These are phyloP conservation scores for Pocota personata DNA, from an alignment of 2,888 invertebrate genomes.

Conservation along the genomic window DNA sequence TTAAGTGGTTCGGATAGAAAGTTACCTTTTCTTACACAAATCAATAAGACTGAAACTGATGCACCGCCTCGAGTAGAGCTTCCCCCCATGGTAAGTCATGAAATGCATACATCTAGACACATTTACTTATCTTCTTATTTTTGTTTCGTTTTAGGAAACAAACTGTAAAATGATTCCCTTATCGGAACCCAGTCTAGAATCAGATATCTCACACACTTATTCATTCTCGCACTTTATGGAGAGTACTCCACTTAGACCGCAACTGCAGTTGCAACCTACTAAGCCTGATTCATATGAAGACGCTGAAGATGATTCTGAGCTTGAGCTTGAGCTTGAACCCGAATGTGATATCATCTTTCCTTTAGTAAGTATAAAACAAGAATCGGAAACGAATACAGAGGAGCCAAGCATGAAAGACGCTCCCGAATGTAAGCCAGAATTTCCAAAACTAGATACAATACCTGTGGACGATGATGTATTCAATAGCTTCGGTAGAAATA, in stretches of 20 bases:
- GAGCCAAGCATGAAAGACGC: background rate
- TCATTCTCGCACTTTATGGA: slow-evolving; percentile 61
- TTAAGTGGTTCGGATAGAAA: background rate
- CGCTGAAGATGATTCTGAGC: slow-evolving; percentile 24
- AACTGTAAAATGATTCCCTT: slow-evolving; percentile 31
- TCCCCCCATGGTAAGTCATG: slow-evolving; percentile 14
- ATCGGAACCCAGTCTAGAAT: slow-evolving; percentile 51
- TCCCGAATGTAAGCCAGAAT: slow-evolving; percentile 22
- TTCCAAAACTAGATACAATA: slow-evolving; percentile 45
- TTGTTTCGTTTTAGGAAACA: slow-evolving; percentile 10
- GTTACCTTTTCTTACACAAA: slow-evolving; percentile 6
- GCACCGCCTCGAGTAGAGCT: background rate
- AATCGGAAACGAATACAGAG: slow-evolving; percentile 12
- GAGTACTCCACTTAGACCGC: slow-evolving; percentile 21
- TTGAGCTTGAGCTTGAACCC: slow-evolving; percentile 46
- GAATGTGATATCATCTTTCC: slow-evolving; percentile 50
- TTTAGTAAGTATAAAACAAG: slow-evolving; percentile 54
- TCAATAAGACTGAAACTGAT: slow-evolving; percentile 39
- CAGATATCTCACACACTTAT: slow-evolving; percentile 31
- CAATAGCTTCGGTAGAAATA: slow-evolving; percentile 65
- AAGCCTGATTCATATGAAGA: slow-evolving; percentile 33
- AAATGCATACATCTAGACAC: background rate
- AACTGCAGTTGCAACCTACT: slow-evolving; percentile 40
- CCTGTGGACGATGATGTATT: slow-evolving; percentile 65
- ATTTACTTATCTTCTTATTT: background rate